phyloP scores from a whole-genome alignment of 2,797 vertebrate genomes.

The Chaenodraco wilsoni region DNA sequence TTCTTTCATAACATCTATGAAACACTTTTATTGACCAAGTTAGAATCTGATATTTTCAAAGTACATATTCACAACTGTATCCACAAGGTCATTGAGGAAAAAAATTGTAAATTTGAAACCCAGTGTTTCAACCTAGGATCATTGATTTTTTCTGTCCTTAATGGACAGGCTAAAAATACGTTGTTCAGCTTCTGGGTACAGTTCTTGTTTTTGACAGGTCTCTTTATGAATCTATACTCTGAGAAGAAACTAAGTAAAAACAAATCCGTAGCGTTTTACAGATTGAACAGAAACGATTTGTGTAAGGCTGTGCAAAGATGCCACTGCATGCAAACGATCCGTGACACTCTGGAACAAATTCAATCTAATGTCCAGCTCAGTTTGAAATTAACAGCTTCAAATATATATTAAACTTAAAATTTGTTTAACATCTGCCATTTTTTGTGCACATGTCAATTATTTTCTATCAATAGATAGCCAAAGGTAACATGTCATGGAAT shows the following conservation, averaged over 20 bases:
- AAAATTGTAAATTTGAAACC: slow-evolving; percentile 69
- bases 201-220: slow-evolving; percentile 50
- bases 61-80: slow-evolving; percentile 48
- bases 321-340: neutral
- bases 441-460: neutral
- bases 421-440: neutral
- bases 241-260: neutral
- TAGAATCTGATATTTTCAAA: slow-evolving; percentile 50
- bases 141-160: slow-evolving; percentile 80
- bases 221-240: slow-evolving; percentile 35
- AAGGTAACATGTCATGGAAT: neutral
- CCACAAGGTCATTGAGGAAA: slow-evolving; percentile 62
- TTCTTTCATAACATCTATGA: neutral
- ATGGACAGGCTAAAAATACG: slow-evolving; percentile 79
- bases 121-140: slow-evolving; percentile 62
- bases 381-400: slow-evolving; percentile 12
- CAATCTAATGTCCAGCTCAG: slow-evolving; percentile 22
- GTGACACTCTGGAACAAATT: slow-evolving; percentile 22
- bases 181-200: slow-evolving; percentile 49
- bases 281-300: neutral
- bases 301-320: slow-evolving; percentile 1
- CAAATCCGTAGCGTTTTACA: neutral
- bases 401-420: neutral
- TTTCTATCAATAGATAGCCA: neutral
- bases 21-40: slow-evolving; percentile 7